Conservation (phyloP, 2,888 invertebrate species). For the Heliconius hortense region DNA sequence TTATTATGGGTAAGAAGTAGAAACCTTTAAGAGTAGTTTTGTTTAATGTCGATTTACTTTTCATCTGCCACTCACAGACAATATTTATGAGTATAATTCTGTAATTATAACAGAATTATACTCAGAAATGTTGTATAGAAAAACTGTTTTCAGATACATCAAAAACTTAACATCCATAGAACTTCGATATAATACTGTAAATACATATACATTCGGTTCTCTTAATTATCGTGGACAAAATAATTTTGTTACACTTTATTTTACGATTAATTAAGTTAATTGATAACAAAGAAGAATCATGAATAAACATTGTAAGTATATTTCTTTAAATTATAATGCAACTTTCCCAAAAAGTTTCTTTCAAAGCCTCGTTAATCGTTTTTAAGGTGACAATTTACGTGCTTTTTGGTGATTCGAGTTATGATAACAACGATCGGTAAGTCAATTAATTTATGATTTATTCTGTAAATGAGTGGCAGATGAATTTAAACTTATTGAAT, state of each 20-base stretch:
- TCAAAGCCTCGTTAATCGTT: conserved; percentile 13
- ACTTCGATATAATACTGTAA: conserved; percentile 76
- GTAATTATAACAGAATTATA: no score
- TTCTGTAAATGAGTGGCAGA: conserved; percentile 44
- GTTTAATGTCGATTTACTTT: conserved; percentile 55
- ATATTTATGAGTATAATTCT: conserved; percentile 70
- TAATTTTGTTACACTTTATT: conserved; percentile 4
- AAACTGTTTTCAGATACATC: conserved; percentile 35
- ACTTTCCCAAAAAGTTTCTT: conserved; percentile 23
- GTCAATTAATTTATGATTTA: conserved; percentile 38
- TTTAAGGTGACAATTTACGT: conserved; percentile 13
- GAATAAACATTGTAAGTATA: conserved; percentile 69
- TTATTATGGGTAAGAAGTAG: conserved; percentile 68
- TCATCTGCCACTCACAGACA: conserved; percentile 59
- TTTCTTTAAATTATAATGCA: conserved; percentile 37
- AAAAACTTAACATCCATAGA: conserved; percentile 58
- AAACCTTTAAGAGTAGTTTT: conserved; percentile 53
- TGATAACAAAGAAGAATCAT: conserved; percentile 49
- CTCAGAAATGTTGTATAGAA: no score
- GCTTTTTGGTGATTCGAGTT: conserved; percentile 8
- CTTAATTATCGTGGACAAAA: not conserved
- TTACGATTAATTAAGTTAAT: conserved; percentile 59
- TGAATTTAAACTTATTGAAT: conserved; percentile 44
- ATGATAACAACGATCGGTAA: conserved; percentile 43
- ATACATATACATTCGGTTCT: not conserved